Percentiles rank a stretch among this genome's conserved stretches.
Conservation (phyloP, 1,140 invertebrate genomes). For the Aphaenogaster rudis region DNA sequence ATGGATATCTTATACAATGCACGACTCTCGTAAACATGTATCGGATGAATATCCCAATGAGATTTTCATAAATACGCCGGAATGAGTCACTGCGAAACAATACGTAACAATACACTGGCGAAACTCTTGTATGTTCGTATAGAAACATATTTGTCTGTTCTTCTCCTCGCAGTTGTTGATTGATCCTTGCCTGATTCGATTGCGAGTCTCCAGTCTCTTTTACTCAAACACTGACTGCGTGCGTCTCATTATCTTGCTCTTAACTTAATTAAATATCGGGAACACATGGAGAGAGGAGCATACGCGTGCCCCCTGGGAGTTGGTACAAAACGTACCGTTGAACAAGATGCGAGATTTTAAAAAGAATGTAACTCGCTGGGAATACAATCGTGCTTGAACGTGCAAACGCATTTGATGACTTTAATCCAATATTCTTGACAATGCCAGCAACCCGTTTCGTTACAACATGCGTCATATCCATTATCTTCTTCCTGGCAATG, state of each 20-base stretch:
- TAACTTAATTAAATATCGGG: neutral
- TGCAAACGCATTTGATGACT: constrained; percentile 1
- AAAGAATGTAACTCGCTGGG: neutral
- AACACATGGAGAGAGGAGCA: neutral
- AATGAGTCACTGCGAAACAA: constrained; percentile 4
- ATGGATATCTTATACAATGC: neutral
- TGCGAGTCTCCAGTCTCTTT: neutral
- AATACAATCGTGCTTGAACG: neutral
- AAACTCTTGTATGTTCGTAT: neutral
- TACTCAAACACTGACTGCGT: neutral
- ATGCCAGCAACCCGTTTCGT: neutral
- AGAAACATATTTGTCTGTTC: neutral
- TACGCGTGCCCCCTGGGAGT: neutral
- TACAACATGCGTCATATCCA: neutral
- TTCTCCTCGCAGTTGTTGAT: constrained; percentile 1
- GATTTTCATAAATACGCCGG: neutral
- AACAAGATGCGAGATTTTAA: neutral
- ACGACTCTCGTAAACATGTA: neutral
- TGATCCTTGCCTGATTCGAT: neutral
- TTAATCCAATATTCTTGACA: neutral
- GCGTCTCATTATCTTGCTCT: neutral
- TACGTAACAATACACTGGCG: neutral
- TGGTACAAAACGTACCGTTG: neutral
- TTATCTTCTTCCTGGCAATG: neutral
- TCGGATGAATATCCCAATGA: neutral